Percentiles rank a stretch among this genome's conserved stretches.
Evolutionary conservation across 2,888 invertebrate species (phyloP).

Genomic region (Odontothrips loti): DNA sequence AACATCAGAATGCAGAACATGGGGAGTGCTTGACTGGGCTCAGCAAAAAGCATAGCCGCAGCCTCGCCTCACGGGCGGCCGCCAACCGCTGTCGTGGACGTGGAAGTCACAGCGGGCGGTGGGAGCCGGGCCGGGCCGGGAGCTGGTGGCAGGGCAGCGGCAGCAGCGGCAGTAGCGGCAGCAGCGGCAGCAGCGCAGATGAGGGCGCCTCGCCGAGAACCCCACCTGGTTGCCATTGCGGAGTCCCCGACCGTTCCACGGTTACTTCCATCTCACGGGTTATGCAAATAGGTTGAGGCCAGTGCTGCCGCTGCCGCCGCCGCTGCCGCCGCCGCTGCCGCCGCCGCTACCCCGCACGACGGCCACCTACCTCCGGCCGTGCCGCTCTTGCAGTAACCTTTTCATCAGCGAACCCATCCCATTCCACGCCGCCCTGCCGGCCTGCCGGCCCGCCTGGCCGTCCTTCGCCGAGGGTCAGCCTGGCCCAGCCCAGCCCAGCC

Average conservation of each 20-base stretch:
- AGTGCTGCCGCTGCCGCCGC: not conserved
- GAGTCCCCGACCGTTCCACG: not conserved
- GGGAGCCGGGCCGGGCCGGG: too few species aligned
- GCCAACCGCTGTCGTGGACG: not conserved
- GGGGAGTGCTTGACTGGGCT: not conserved
- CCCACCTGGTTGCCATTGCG: not conserved
- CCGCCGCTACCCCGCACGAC: not conserved
- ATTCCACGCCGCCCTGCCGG: not conserved
- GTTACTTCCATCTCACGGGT: not conserved
- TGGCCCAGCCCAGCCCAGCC: not conserved
- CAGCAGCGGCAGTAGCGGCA: too few species aligned
- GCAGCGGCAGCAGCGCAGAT: too few species aligned
- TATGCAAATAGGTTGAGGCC: not conserved
- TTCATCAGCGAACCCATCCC: not conserved
- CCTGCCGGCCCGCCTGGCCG: not conserved
- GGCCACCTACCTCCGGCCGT: not conserved
- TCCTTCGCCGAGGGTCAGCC: not conserved
- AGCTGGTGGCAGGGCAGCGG: too few species aligned
- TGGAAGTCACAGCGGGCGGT: too few species aligned
- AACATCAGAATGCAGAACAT: slow-evolving; percentile 6
- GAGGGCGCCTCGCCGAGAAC: too few species aligned
- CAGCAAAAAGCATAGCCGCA: not conserved
- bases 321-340: not conserved
- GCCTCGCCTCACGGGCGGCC: too few species aligned
- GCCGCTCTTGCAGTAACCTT: not conserved